Conservation (phyloP, 2,797 vertebrate genomes). For the Ceryle rudis region DNA sequence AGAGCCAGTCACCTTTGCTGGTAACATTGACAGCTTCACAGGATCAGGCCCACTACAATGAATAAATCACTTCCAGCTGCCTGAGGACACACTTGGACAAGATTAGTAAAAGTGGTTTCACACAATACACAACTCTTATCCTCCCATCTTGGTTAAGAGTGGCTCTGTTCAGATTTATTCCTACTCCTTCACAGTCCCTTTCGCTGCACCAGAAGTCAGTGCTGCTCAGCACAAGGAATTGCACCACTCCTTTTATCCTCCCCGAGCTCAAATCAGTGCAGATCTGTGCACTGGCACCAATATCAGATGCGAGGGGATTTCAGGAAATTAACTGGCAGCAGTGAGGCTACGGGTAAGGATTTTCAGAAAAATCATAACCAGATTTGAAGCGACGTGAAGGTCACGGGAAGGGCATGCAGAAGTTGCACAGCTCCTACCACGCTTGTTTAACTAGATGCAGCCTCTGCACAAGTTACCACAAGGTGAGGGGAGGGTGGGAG, state of each 20-base stretch:
- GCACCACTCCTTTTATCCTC: not conserved
- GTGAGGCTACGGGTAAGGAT: not conserved
- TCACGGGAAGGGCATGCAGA: fast-evolving
- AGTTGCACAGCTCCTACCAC: not conserved
- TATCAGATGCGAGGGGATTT: not conserved
- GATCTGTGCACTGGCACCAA: not conserved
- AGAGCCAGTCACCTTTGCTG: not conserved
- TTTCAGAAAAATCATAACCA: not conserved
- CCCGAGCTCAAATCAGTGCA: not conserved
- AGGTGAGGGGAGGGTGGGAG: not conserved
- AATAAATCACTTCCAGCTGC: not conserved
- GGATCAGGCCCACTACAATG: not conserved
- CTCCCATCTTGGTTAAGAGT: not conserved
- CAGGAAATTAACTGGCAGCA: not conserved
- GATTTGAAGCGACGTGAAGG: not conserved
- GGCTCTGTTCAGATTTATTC: not conserved
- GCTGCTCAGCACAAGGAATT: not conserved
- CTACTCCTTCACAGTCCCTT: not conserved
- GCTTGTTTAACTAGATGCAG: fast-evolving
- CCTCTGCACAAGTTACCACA: not conserved
- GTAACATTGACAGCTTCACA: not conserved
- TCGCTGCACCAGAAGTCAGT: not conserved
- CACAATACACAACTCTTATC: not conserved
- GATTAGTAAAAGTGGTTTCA: not conserved
- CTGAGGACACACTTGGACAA: not conserved